phyloP scores from a whole-genome alignment of 2,113 vertebrate genomes.

The Crotalus helleri region DNA sequence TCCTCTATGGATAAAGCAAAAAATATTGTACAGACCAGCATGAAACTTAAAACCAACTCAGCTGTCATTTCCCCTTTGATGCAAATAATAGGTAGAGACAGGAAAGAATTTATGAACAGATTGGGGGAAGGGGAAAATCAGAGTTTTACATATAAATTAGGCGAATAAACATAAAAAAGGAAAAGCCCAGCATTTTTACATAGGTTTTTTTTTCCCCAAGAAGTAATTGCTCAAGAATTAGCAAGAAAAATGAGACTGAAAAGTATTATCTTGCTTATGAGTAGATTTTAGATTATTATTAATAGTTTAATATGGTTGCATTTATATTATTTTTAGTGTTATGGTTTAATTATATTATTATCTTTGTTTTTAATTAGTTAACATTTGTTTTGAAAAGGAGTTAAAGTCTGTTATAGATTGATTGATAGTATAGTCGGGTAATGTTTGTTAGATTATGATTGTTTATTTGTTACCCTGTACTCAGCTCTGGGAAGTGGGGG shows the following conservation, averaged over 20 bases:
- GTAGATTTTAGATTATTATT: no score
- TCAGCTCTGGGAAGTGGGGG: no score
- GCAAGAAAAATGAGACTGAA: not conserved
- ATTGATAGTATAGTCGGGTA: no score
- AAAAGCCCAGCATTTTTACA: not conserved
- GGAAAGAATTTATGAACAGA: not conserved
- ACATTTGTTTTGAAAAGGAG: no score
- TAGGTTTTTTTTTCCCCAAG: not conserved
- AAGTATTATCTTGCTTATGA: no score
- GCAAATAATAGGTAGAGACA: not conserved
- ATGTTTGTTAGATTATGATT: no score
- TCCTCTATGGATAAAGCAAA: conserved; percentile 64
- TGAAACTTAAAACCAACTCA: conserved; percentile 52
- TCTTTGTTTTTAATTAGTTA: no score
- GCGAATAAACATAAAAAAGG: not conserved
- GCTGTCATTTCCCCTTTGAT: conserved; percentile 34
- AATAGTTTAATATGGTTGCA: no score
- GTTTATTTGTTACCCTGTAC: no score
- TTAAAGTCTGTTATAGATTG: no score
- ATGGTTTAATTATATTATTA: no score
- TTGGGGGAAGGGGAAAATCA: not conserved
- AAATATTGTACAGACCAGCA: not conserved
- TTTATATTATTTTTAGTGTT: no score
- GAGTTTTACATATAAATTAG: not conserved
- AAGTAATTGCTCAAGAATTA: not conserved